These are phyloP conservation scores for Parazoanthus swiftii DNA, from an alignment of 92 coral and sea anemone species.

Conservation along the genomic window DNA sequence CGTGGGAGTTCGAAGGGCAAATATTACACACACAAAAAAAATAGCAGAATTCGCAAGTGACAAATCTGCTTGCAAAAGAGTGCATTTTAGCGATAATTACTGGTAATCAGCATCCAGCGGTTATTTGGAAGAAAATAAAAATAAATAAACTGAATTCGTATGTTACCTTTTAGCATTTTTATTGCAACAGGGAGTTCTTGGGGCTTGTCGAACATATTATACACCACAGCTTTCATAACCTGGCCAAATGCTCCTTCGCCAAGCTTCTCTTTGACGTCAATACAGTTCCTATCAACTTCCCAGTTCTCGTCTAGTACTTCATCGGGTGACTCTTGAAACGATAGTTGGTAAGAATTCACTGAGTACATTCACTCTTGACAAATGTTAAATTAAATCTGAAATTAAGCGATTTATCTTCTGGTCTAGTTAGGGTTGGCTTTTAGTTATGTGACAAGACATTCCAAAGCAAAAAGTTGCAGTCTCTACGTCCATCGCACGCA, in stretches of 20 bases:
- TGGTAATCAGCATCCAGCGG: too few species aligned
- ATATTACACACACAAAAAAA: too few species aligned
- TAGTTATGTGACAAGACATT: too few species aligned
- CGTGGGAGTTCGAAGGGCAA: too few species aligned
- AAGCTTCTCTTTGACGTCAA: conserved; percentile 67
- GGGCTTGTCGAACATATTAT: conserved; percentile 54
- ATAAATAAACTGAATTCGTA: neutral
- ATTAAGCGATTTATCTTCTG: neutral
- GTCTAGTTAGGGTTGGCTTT: too few species aligned
- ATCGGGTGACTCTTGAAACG: conserved; percentile 60
- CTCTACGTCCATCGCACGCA: too few species aligned
- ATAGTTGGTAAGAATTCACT: neutral
- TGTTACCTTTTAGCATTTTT: conserved; percentile 91
- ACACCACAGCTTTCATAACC: conserved; percentile 85
- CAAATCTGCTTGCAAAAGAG: too few species aligned
- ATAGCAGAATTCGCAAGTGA: too few species aligned
- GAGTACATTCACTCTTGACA: too few species aligned
- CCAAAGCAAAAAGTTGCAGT: too few species aligned
- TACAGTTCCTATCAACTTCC: conserved; percentile 78
- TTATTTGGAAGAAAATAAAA: neutral
- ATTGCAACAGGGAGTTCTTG: conserved; percentile 77
- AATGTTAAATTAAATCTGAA: neutral
- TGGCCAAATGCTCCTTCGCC: conserved; percentile 98
- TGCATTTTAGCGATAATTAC: too few species aligned
- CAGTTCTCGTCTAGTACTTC: conserved; percentile 76